Evolutionary conservation across 2,888 invertebrate genomes (phyloP).

Genomic region (Drosophila crucigera): DNA sequence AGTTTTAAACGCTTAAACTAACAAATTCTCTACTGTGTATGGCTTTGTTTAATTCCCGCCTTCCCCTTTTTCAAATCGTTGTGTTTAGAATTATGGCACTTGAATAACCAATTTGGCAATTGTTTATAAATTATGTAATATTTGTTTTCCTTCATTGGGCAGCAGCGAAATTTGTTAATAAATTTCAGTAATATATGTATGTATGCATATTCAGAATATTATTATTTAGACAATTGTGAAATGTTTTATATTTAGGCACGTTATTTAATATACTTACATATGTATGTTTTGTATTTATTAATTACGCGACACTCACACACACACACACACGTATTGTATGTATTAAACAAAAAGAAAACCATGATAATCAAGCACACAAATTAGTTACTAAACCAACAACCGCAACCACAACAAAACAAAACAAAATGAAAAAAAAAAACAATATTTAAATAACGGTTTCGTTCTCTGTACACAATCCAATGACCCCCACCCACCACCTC

Average conservation of each 20-base stretch:
- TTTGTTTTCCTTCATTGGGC: conserved; percentile 68
- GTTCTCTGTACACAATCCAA: conserved; percentile 59
- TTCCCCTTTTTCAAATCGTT: conserved; percentile 39
- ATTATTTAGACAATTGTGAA: conserved; percentile 76
- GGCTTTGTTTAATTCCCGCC: conserved; percentile 51
- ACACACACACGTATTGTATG: conserved; percentile 41
- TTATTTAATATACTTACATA: conserved; percentile 68
- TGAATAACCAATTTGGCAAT: conserved; percentile 64
- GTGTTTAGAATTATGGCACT: conserved; percentile 44
- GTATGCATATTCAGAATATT: conserved; percentile 51
- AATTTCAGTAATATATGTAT: conserved; percentile 39
- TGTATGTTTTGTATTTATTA: conserved; percentile 69
- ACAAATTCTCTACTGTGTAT: conserved; percentile 50
- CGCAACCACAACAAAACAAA: conserved; percentile 29
- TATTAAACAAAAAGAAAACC: conserved; percentile 26
- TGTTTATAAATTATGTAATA: conserved; percentile 48
- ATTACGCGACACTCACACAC: conserved; percentile 43
- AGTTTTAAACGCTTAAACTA: conserved; percentile 60
- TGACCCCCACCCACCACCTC: conserved; percentile 15
- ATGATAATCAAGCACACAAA: conserved; percentile 43
- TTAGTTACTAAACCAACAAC: conserved; percentile 52
- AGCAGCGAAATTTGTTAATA: conserved; percentile 66
- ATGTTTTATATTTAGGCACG: conserved; percentile 77
- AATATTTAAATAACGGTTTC: conserved; percentile 69
- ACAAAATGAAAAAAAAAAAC: conserved; percentile 1